Evolutionary conservation across 2,888 invertebrate genomes (phyloP), one percentile per base, ranked within the genome.

Genomic region (Lymantria dispar): DNA sequence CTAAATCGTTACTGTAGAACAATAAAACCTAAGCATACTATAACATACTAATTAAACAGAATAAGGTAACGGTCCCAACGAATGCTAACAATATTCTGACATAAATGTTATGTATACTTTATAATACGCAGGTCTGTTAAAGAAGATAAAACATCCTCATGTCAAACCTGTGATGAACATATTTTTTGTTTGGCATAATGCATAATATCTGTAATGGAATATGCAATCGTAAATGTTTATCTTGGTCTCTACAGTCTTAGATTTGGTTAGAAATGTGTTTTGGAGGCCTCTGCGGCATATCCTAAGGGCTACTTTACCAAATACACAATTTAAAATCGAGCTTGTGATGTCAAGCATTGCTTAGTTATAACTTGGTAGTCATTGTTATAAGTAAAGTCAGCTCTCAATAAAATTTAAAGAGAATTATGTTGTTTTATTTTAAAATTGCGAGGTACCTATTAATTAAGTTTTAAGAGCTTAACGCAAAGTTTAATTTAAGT

Each of bases 301-400:
- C 60, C 59, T 58, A 70, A 74, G 73, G 80, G 85, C 86, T 87
- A 82, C 78, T 79, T 80, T 79, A 87, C 88, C 88, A 89, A 89
- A 88, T 85, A 33, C 85, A 81, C 76, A 76, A 72, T 57, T 68
- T 58, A 69, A 62, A 62, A 49, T 56, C 42, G 53, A 50, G 50
- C 58, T 68, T 64, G 13, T 29, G 53, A 22, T 33, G 36, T 14
- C 50, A 60, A 55, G 64, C 56, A 60, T 66, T 62, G 63, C 58
- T 67, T 79, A 78, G 74, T 76, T 74, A 67, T 76, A 77, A 67
- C 69, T 68, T 67, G 61, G 74, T 78, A 83, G 80, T 83, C 77
- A 83, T 78, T 82, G 77, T 76, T 77, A 73, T 70, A 77, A 70
- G 76, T 59, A 62, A 75, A 75, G 75, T 78, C 72, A 79, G 76